Conservation (phyloP, 1,140 invertebrate genomes). For the Papilio helenus region DNA sequence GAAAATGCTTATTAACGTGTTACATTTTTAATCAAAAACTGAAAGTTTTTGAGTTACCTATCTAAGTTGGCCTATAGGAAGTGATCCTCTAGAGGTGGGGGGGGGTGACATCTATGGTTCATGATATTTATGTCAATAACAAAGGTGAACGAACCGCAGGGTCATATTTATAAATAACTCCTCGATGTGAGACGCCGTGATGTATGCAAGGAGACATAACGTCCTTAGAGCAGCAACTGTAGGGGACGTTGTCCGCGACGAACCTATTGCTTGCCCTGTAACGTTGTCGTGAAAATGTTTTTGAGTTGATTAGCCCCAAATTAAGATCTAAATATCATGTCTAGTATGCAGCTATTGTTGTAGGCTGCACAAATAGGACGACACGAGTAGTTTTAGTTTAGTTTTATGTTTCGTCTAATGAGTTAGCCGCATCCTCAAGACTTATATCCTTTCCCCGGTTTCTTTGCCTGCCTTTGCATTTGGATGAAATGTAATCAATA, state of each 20-base stretch:
- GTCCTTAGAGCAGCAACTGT: constrained; percentile 74
- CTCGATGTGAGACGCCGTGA: constrained; percentile 62
- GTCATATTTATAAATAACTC: constrained; percentile 71
- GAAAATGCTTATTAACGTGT: no score
- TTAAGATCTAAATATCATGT: background rate
- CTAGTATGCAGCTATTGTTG: background rate
- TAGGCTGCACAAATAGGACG: background rate
- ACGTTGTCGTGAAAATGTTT: background rate
- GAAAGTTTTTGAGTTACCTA: no score
- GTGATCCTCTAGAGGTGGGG: no score
- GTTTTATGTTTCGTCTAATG: no score
- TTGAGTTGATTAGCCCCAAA: background rate
- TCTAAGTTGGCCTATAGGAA: no score
- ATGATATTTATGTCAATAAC: background rate
- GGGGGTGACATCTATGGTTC: background rate
- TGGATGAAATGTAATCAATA: background rate
- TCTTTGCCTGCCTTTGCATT: background rate
- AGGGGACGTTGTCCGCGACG: constrained; percentile 73
- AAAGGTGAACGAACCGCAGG: constrained; percentile 50
- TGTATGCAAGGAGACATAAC: constrained; percentile 72
- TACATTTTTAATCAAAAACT: no score
- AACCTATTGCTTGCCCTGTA: constrained; percentile 57
- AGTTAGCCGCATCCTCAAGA: background rate
- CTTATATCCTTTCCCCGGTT: background rate
- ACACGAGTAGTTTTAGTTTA: no score